Conservation (phyloP, 2,797 vertebrate genomes). For the Anguilla obscura region DNA sequence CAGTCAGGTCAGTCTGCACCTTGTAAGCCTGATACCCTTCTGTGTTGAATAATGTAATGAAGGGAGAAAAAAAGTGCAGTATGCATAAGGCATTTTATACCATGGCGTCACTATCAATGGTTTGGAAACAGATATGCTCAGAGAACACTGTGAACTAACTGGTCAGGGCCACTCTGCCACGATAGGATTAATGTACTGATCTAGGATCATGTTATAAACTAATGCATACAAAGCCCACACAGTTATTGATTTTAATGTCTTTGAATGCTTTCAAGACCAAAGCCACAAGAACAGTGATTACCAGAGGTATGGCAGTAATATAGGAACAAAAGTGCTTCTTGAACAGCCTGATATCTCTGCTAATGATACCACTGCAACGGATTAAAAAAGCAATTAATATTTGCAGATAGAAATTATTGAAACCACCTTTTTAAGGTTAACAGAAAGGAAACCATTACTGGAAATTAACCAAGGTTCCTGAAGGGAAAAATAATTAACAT, state of each 20-base stretch:
- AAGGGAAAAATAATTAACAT: background rate
- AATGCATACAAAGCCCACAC: slow-evolving; percentile 17
- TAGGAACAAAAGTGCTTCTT: slow-evolving; percentile 80
- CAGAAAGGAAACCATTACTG: background rate
- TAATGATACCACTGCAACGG: slow-evolving; percentile 80
- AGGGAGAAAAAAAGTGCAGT: background rate
- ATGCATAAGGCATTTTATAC: background rate
- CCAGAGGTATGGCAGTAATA: slow-evolving; percentile 78
- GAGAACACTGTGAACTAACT: background rate
- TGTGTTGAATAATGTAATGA: background rate
- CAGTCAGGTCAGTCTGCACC: background rate
- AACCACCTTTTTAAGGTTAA: background rate
- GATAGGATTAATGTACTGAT: background rate
- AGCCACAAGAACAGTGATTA: slow-evolving; percentile 61
- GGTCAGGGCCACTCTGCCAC: background rate
- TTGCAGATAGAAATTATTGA: slow-evolving; percentile 3
- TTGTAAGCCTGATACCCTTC: background rate
- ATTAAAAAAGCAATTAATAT: slow-evolving; percentile 53
- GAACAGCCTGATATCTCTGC: slow-evolving; percentile 79
- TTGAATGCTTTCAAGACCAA: background rate
- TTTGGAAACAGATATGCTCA: background rate
- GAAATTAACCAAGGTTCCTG: background rate
- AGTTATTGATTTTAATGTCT: slow-evolving; percentile 22
- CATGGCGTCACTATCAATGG: background rate
- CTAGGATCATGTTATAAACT: background rate